These are phyloP conservation scores for Porphyrio hochstetteri DNA, from an alignment of 2,113 vertebrate species.

Conservation along the genomic window DNA sequence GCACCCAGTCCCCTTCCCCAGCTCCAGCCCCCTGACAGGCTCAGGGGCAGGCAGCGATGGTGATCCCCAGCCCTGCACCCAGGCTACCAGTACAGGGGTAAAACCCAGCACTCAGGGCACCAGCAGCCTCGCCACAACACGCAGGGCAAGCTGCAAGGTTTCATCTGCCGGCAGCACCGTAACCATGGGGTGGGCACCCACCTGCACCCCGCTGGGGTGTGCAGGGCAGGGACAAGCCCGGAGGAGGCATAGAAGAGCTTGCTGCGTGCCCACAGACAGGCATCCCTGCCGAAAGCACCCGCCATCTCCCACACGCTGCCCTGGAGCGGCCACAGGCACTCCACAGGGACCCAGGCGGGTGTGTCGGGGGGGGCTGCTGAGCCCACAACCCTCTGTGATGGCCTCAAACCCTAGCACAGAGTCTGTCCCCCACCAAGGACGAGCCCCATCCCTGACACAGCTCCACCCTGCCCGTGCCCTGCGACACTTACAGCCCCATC, in stretches of 20 bases:
- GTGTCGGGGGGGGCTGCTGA: not conserved
- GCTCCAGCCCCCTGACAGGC: not conserved
- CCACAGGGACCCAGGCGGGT: rapidly evolving
- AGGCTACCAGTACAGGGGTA: rapidly evolving
- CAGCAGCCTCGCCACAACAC: not conserved
- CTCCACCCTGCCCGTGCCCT: not conserved
- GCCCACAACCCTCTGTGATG: not conserved
- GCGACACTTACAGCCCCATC: slow-evolving; percentile 77
- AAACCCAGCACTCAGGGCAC: not conserved
- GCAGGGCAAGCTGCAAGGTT: not conserved
- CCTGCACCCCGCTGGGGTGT: rapidly evolving
- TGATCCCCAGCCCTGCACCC: not conserved
- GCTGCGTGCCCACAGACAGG: rapidly evolving
- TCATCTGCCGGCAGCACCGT: rapidly evolving
- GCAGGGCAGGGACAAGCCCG: not conserved
- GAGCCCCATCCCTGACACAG: not conserved
- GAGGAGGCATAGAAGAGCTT: not conserved
- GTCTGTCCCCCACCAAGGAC: not conserved
- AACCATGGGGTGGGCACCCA: not conserved
- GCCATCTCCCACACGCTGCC: not conserved
- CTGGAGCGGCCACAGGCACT: rapidly evolving
- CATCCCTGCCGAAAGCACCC: not conserved
- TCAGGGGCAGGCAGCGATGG: not conserved
- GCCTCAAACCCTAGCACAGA: not conserved
- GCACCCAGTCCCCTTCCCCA: not conserved